Evolutionary conservation across 2,888 invertebrate species (phyloP).

Genomic region (Arrhopalites spinosus): DNA sequence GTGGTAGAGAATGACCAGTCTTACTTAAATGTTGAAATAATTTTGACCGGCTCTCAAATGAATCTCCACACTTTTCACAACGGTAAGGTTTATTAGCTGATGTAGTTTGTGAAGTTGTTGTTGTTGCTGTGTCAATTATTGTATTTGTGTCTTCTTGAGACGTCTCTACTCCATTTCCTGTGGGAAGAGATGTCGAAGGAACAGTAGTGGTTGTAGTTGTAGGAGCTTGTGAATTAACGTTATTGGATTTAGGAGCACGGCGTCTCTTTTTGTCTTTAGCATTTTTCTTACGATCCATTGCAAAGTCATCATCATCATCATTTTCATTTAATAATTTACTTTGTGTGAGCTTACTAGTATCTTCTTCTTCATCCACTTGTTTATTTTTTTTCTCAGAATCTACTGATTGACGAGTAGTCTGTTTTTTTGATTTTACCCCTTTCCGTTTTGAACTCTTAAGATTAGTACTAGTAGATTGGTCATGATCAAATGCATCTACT

Average conservation of each 20-base stretch:
- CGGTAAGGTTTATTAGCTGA: not conserved
- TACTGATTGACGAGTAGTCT: not conserved
- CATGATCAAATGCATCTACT: not conserved
- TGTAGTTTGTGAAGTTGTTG: too few species aligned
- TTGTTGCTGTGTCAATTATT: not conserved
- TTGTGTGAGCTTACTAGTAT: not conserved
- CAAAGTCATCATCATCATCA: constrained; percentile 27
- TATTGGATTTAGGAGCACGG: constrained; percentile 39
- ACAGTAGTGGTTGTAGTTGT: not conserved
- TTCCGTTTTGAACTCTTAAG: not conserved
- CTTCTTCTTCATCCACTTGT: not conserved
- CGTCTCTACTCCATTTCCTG: not conserved
- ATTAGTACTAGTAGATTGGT: not conserved
- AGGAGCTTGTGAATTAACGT: not conserved
- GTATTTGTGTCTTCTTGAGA: not conserved
- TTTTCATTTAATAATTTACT: not conserved
- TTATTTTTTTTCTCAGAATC: not conserved
- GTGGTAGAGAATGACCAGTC: constrained; percentile 49
- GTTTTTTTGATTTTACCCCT: constrained; percentile 9
- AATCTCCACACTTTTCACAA: constrained; percentile 46
- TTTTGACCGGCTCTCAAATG: constrained; percentile 45
- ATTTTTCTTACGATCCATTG: constrained; percentile 10
- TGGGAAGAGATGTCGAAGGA: not conserved
- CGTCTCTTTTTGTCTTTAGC: constrained; percentile 43
- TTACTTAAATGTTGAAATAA: constrained; percentile 50